phyloP scores from a whole-genome alignment of 2,888 invertebrate species.

The Dicranocentrus wangi region DNA sequence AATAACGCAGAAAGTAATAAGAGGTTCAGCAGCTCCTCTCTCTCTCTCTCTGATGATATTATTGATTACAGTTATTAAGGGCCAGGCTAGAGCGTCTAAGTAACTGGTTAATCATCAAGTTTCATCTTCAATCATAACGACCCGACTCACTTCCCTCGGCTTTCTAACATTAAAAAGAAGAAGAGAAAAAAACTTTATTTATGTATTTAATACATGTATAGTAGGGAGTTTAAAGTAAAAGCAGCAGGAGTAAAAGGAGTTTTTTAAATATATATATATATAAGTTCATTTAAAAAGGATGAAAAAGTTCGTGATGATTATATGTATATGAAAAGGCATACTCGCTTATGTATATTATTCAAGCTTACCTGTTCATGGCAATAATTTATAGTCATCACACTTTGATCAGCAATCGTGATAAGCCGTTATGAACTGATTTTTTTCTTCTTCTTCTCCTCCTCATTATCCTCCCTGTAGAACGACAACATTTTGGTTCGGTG shows the following conservation, averaged over 20 bases:
- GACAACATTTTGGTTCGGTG: too few species aligned
- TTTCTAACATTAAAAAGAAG: constrained; percentile 8
- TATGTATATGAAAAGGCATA: too few species aligned
- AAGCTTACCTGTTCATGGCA: constrained; percentile 9
- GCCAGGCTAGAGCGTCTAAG: constrained; percentile 38
- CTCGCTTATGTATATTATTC: background rate
- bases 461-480: constrained; percentile 2
- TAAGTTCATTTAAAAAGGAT: background rate
- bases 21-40: too few species aligned
- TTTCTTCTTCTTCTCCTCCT: constrained; percentile 3
- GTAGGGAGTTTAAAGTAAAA: constrained; percentile 9
- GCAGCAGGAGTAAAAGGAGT: constrained; percentile 18
- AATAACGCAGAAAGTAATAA: constrained; percentile 39
- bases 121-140: constrained; percentile 62
- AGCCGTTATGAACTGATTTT: constrained; percentile 43
- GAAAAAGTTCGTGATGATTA: background rate
- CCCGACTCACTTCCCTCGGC: constrained; percentile 54
- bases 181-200: background rate
- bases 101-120: constrained; percentile 64
- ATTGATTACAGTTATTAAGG: constrained; percentile 64
- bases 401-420: constrained; percentile 39
- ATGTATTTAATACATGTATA: background rate
- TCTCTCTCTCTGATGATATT: constrained; percentile 54
- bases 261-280: background rate
- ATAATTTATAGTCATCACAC: constrained; percentile 39